phyloP scores from a whole-genome alignment of 2,113 vertebrate genomes.

The Thamnophis sirtalis region DNA sequence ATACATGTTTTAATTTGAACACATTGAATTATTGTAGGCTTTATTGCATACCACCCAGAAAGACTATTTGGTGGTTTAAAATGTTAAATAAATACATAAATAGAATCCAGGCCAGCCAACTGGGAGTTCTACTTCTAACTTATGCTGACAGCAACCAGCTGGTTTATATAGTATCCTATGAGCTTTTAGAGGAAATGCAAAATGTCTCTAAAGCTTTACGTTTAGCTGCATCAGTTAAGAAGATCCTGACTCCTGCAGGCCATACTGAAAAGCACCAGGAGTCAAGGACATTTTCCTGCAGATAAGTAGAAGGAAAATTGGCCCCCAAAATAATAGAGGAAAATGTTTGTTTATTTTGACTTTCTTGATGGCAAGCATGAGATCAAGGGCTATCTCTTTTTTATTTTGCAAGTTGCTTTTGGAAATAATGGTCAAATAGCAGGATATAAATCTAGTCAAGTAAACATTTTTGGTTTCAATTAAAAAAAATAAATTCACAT shows the following conservation, averaged over 20 bases:
- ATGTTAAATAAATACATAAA: not conserved
- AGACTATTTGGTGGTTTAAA: not conserved
- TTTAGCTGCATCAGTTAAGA: not conserved
- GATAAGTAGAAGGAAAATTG: not conserved
- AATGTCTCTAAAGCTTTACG: not conserved
- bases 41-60: not conserved
- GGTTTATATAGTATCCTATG: not conserved
- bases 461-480: not conserved
- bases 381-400: not conserved
- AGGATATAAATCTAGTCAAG: not conserved
- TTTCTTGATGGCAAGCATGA: not conserved
- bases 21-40: not conserved
- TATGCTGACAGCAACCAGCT: not conserved
- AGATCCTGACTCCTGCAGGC: not conserved
- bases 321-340: not conserved
- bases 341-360: not conserved
- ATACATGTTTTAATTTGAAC: not conserved
- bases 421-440: not conserved
- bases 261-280: not conserved
- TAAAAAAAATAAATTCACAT: not conserved
- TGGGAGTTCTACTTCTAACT: not conserved
- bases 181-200: not conserved
- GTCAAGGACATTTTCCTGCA: not conserved
- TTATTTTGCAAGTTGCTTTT: not conserved
- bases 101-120: not conserved